These are phyloP conservation scores for Cassiopea andromeda DNA, from an alignment of 30 jellyfish, hydroid and myxozoan species.

Conservation along the genomic window DNA sequence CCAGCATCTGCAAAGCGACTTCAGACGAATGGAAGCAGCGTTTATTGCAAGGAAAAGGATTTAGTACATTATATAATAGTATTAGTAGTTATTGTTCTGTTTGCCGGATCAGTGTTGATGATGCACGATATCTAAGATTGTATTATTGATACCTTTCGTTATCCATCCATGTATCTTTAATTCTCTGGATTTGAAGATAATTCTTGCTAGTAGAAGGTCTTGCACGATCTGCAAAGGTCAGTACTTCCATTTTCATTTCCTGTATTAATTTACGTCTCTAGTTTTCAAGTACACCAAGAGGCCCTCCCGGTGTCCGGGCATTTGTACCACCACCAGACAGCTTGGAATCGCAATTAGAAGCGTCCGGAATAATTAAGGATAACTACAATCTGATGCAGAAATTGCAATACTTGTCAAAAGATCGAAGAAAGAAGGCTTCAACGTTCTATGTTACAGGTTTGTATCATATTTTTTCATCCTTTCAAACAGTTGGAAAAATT, in stretches of 20 bases:
- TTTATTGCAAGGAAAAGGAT: too few relatives aligned
- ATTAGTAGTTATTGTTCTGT: too few relatives aligned
- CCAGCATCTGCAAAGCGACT: too few relatives aligned
- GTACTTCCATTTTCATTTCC: background rate
- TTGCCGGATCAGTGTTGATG: too few relatives aligned
- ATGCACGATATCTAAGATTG: too few relatives aligned
- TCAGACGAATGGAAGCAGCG: too few relatives aligned
- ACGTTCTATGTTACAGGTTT: constrained; percentile 91
- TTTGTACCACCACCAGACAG: constrained; percentile 98
- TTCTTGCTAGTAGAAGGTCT: too few relatives aligned
- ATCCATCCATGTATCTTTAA: too few relatives aligned
- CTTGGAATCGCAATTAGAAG: constrained; percentile 96
- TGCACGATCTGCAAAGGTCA: too few relatives aligned
- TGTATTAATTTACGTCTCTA: background rate
- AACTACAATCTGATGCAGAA: constrained; percentile 83
- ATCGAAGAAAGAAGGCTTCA: constrained; percentile 66
- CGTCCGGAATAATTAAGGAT: constrained; percentile 92
- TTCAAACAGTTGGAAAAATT: background rate
- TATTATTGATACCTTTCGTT: too few relatives aligned
- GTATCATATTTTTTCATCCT: background rate
- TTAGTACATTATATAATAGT: too few relatives aligned
- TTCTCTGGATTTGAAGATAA: too few relatives aligned
- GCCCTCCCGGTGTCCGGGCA: constrained; percentile 82
- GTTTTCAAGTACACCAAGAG: constrained; percentile 53
- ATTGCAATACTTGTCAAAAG: constrained; percentile 76